These are phyloP conservation scores for Kuschelorhynchus macadamiae DNA, from an alignment of 2,888 invertebrate species.

Conservation along the genomic window DNA sequence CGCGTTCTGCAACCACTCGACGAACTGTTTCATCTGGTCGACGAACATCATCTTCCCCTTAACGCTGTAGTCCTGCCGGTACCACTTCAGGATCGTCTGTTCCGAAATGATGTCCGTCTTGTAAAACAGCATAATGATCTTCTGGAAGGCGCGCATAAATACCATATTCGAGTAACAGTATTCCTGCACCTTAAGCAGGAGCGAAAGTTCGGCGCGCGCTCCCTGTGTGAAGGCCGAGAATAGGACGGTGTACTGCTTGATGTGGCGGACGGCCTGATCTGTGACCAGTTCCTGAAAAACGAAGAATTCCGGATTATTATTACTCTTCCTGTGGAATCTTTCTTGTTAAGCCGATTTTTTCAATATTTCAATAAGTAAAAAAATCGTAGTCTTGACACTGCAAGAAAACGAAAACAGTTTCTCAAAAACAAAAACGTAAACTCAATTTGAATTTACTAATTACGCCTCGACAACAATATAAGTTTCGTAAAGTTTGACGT, in stretches of 20 bases:
- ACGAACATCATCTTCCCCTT: constrained; percentile 98
- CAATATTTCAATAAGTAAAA: too few relatives aligned
- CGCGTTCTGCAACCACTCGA: constrained; percentile 97
- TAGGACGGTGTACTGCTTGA: constrained; percentile 88
- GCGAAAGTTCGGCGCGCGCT: constrained; percentile 88
- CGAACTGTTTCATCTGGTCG: constrained; percentile 97
- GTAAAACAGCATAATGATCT: constrained; percentile 96
- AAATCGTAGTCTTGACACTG: too few relatives aligned
- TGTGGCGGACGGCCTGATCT: constrained; percentile 93
- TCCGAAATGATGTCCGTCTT: constrained; percentile 96
- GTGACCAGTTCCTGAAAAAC: constrained; percentile 83
- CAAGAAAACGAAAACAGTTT: too few relatives aligned
- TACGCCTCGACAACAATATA: too few relatives aligned
- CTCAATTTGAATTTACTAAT: too few relatives aligned
- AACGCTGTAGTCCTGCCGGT: constrained; percentile 91
- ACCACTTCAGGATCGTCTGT: constrained; percentile 97
- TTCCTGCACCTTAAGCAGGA: constrained; percentile 94
- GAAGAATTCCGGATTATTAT: too few relatives aligned
- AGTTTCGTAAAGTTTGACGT: too few relatives aligned
- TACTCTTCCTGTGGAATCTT: too few relatives aligned
- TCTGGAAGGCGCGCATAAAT: constrained; percentile 98
- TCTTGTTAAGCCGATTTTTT: too few relatives aligned
- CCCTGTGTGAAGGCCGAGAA: constrained; percentile 90
- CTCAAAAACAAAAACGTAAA: too few relatives aligned
- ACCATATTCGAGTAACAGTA: constrained; percentile 99